phyloP scores from a whole-genome alignment of 2,888 invertebrate species.

The Thalpophila matura region DNA sequence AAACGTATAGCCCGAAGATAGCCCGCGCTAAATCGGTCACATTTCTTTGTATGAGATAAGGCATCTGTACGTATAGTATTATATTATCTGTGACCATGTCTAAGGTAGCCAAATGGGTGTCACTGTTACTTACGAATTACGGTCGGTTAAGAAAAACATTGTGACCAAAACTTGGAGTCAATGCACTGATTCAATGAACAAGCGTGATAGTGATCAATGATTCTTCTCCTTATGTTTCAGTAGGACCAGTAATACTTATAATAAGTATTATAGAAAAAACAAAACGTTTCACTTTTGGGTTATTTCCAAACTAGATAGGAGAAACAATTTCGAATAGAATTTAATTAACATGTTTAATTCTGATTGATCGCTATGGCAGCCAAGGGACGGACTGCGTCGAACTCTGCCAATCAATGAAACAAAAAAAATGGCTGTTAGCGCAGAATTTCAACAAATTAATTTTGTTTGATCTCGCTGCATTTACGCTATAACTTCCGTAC shows the following conservation, averaged over 20 bases:
- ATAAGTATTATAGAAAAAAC: neutral
- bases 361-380: constrained; percentile 13
- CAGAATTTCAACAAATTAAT: constrained; percentile 24
- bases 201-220: neutral
- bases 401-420: constrained; percentile 23
- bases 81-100: too few species aligned
- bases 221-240: neutral
- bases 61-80: too few species aligned
- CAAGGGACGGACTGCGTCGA: constrained; percentile 1
- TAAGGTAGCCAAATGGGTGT: too few species aligned
- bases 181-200: neutral
- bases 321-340: constrained; percentile 17
- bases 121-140: too few species aligned
- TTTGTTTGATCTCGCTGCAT: constrained; percentile 13
- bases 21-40: too few species aligned
- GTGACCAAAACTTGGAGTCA: too few species aligned
- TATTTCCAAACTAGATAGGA: neutral
- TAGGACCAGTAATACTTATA: too few species aligned
- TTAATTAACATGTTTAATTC: constrained; percentile 38
- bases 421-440: constrained; percentile 5
- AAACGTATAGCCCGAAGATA: too few species aligned
- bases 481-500: too few species aligned
- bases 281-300: neutral
- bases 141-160: neutral
- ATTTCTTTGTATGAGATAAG: too few species aligned